These are phyloP conservation scores for Drosophila orena DNA, from an alignment of 1,140 invertebrate genomes.

Conservation along the genomic window DNA sequence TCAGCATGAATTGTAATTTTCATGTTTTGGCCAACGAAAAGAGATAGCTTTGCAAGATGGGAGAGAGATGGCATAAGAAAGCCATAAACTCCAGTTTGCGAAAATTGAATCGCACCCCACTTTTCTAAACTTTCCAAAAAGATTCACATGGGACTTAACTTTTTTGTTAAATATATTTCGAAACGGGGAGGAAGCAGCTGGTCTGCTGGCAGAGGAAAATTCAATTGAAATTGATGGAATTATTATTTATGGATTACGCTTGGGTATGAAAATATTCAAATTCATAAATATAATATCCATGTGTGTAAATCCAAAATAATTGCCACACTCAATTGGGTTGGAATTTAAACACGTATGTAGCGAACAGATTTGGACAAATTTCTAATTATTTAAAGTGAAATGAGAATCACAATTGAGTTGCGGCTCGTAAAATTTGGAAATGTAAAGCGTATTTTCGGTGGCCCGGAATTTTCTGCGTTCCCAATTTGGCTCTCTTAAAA, in stretches of 20 bases:
- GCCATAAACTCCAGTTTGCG: slow-evolving; percentile 1
- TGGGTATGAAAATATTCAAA: slow-evolving; percentile 5
- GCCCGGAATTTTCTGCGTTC: slow-evolving; percentile 1
- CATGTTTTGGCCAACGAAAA: not conserved
- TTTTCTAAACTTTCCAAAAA: not conserved
- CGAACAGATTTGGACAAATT: not conserved
- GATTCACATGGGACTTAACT: not conserved
- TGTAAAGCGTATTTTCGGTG: not conserved
- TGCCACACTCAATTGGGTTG: slow-evolving; percentile 10
- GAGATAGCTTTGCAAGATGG: not conserved
- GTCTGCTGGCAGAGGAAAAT: not conserved
- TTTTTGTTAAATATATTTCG: slow-evolving; percentile 9
- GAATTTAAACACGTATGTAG: not conserved
- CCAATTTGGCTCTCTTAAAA: not conserved
- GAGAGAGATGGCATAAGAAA: not conserved
- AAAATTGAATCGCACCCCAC: slow-evolving; percentile 20
- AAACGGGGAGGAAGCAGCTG: not conserved
- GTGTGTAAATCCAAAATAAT: slow-evolving; percentile 1
- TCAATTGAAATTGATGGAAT: slow-evolving; percentile 28
- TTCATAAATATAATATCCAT: slow-evolving; percentile 4
- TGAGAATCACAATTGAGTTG: not conserved
- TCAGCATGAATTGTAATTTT: slow-evolving; percentile 26
- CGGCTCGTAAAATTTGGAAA: not conserved
- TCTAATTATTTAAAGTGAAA: not conserved
- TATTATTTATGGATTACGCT: slow-evolving; percentile 29